A percentile compares a stretch with the other conserved stretches of the same genome.
phyloP scores from a whole-genome alignment of 2,113 vertebrate genomes.

The Thermophis baileyi region DNA sequence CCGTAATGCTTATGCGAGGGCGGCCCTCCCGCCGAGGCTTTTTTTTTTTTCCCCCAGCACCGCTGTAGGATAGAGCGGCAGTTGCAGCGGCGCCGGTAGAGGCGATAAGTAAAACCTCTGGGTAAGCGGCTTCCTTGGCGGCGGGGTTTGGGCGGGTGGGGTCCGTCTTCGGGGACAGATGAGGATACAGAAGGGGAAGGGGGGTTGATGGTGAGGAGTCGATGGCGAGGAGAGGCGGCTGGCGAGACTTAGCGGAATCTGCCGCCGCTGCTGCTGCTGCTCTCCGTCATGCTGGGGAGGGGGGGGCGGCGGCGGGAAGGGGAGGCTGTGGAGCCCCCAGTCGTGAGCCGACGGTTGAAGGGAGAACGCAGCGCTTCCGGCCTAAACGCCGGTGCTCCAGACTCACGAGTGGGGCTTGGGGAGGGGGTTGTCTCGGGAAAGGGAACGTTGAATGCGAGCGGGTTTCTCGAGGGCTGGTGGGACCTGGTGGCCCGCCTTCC shows the following conservation, averaged over 20 bases:
- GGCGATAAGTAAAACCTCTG: neutral
- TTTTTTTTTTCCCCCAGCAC: too few species aligned
- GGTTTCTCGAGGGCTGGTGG: neutral
- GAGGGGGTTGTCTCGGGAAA: neutral
- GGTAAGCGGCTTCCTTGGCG: neutral
- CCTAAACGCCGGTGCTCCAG: neutral
- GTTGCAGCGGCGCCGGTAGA: neutral
- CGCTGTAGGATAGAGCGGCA: neutral
- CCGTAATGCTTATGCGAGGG: neutral
- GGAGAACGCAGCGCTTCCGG: neutral
- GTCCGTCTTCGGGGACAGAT: neutral
- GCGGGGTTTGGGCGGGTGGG: neutral
- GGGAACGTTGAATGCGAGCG: neutral
- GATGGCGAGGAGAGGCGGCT: rapidly evolving
- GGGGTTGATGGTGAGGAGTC: too few species aligned
- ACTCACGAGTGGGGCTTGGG: neutral
- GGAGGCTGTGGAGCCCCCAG: neutral
- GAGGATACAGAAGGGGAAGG: neutral
- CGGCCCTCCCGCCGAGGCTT: slow-evolving; percentile 8
- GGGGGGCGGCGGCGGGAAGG: too few species aligned
- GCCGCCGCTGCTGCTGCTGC: neutral
- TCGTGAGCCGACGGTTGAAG: neutral
- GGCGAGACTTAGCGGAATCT: neutral
- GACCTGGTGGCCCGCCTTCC: neutral
- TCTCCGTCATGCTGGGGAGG: too few species aligned